Evolutionary conservation across 1,140 invertebrate genomes (phyloP).

Genomic region (Nymphalis io): DNA sequence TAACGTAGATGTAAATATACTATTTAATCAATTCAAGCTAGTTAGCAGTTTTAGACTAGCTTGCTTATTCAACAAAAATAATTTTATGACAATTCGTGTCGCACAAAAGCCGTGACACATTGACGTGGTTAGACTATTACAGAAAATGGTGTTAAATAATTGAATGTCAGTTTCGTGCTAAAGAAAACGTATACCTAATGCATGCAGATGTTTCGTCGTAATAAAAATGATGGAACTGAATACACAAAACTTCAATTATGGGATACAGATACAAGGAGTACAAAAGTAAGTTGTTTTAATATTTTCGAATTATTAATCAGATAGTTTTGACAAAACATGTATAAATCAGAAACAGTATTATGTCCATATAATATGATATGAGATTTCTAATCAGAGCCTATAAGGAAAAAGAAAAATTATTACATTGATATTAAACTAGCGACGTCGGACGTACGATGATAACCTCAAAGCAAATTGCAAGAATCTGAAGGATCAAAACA

Average conservation of each 20-base stretch:
- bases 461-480: too few species aligned
- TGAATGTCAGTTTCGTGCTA: not conserved
- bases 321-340: not conserved
- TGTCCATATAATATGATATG: too few species aligned
- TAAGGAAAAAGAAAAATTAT: too few species aligned
- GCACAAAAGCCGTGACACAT: not conserved
- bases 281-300: conserved; percentile 9
- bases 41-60: not conserved
- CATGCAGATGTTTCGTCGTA: conserved; percentile 64
- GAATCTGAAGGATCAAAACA: too few species aligned
- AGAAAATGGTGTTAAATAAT: conserved; percentile 3
- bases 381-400: too few species aligned
- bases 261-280: conserved; percentile 33
- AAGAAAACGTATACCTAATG: not conserved
- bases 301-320: not conserved
- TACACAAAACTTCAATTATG: conserved; percentile 56
- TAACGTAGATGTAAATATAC: not conserved
- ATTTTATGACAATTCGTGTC: conserved; percentile 2
- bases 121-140: not conserved
- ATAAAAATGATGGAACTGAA: conserved; percentile 50
- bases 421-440: too few species aligned
- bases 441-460: too few species aligned
- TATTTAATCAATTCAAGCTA: not conserved
- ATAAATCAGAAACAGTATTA: not conserved
- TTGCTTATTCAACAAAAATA: not conserved